A percentile compares a stretch with the other conserved stretches of the same genome.
These are phyloP conservation scores for Loripinus fragilis DNA, from an alignment of 2,888 invertebrate species.

Conservation along the genomic window DNA sequence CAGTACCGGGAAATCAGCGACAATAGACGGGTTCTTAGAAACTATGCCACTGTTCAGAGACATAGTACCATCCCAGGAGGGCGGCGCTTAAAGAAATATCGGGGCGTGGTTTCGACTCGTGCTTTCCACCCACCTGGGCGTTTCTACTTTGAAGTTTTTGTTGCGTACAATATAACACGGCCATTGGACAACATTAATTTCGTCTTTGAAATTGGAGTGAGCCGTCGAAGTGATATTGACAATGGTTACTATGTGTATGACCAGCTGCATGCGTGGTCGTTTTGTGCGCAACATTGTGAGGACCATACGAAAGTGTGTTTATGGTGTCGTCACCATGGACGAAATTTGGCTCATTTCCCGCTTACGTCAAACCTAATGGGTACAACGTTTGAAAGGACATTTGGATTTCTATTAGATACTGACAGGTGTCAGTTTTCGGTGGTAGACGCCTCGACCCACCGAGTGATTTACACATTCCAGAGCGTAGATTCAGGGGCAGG, in stretches of 20 bases:
- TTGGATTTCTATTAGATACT: slow-evolving; percentile 62
- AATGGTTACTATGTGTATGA: slow-evolving; percentile 66
- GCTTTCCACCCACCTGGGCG: slow-evolving; percentile 60
- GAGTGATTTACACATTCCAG: slow-evolving; percentile 55
- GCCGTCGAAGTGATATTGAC: slow-evolving; percentile 60
- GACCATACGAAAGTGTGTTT: slow-evolving; percentile 62
- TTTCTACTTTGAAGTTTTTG: slow-evolving; percentile 60
- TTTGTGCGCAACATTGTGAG: slow-evolving; percentile 66
- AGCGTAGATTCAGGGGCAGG: slow-evolving; percentile 50
- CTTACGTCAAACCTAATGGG: slow-evolving; percentile 54
- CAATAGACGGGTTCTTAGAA: slow-evolving; percentile 49
- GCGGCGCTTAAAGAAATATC: slow-evolving; percentile 56
- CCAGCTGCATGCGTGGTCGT: slow-evolving; percentile 63
- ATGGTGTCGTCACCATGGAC: slow-evolving; percentile 64
- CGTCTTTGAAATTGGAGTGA: slow-evolving; percentile 63
- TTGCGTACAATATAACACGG: slow-evolving; percentile 52
- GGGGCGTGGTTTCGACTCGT: slow-evolving; percentile 57
- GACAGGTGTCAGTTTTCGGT: slow-evolving; percentile 54
- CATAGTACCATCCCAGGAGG: slow-evolving; percentile 37
- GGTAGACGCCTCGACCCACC: slow-evolving; percentile 49
- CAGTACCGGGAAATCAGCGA: slow-evolving; percentile 64
- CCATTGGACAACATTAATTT: slow-evolving; percentile 65
- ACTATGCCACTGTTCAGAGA: slow-evolving; percentile 53
- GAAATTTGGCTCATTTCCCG: slow-evolving; percentile 55
- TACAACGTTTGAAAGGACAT: slow-evolving; percentile 41